A percentile compares a stretch with the other conserved stretches of the same genome.
Conservation (phyloP, 1,140 invertebrate genomes). For the Delia radicum region DNA sequence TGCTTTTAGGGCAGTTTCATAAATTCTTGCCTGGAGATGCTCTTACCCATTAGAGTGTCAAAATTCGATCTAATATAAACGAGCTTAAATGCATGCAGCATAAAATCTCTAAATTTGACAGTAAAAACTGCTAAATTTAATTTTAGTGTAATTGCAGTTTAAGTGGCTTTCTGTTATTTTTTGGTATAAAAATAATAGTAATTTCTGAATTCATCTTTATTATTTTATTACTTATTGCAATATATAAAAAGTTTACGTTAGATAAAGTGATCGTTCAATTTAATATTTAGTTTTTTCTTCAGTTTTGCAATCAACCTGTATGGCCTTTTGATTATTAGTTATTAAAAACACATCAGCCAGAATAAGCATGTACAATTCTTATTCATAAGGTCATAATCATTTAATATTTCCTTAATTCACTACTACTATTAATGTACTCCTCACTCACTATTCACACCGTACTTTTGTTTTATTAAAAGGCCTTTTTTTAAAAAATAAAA, state of each 20-base stretch:
- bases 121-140: too few relatives aligned
- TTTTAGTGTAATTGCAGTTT: too few relatives aligned
- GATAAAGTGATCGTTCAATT: conserved; percentile 19
- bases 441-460: background rate
- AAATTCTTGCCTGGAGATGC: too few relatives aligned
- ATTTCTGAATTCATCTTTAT: background rate
- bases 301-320: conserved; percentile 5
- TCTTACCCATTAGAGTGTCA: too few relatives aligned
- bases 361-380: background rate
- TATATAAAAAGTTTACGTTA: background rate
- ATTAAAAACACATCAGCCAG: conserved; percentile 13
- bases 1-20: too few relatives aligned
- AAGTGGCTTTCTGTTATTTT: too few relatives aligned
- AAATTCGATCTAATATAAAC: too few relatives aligned
- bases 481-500: background rate
- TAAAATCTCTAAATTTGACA: too few relatives aligned
- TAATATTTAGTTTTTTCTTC: background rate
- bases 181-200: too few relatives aligned
- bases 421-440: background rate
- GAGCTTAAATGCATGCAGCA: too few relatives aligned
- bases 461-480: background rate
- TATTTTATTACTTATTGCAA: background rate
- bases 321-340: conserved; percentile 13
- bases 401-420: background rate
- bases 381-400: conserved; percentile 8